Percentiles rank a stretch among this genome's conserved stretches.
Evolutionary conservation across 2,113 vertebrate genomes (phyloP).

Genomic region (Heterotilapia buettikoferi): DNA sequence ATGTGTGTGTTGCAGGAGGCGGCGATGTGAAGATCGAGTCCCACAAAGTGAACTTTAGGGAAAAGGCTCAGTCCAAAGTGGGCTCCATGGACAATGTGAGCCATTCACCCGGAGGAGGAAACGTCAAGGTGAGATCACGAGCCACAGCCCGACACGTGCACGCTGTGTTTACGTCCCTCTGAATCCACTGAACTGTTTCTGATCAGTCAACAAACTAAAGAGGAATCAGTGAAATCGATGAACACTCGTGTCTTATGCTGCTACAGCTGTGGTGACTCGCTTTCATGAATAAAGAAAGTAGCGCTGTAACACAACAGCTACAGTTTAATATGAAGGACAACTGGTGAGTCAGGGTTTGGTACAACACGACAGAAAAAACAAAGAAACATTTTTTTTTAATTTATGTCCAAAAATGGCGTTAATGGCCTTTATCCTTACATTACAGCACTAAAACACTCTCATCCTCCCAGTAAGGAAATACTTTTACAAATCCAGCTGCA

Average conservation of each 20-base stretch:
- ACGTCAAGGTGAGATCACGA: constrained; percentile 76
- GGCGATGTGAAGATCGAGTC: constrained; percentile 87
- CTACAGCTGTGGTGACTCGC: neutral
- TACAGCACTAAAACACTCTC: neutral
- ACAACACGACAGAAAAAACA: neutral
- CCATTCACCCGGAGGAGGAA: constrained; percentile 76
- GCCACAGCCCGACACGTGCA: rapidly evolving
- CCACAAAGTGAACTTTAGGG: constrained; percentile 87
- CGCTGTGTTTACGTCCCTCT: neutral
- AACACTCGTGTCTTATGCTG: neutral
- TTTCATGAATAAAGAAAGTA: neutral
- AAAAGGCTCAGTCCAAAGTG: constrained; percentile 87
- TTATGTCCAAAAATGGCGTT: neutral
- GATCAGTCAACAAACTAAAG: neutral
- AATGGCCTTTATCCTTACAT: neutral
- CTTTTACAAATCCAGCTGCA: neutral
- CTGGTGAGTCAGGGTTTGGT: neutral
- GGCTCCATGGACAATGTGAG: constrained; percentile 84
- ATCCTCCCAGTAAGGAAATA: neutral
- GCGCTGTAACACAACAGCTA: neutral
- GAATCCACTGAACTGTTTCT: neutral
- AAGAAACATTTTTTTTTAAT: neutral
- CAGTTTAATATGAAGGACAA: neutral
- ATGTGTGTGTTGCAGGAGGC: constrained; percentile 73
- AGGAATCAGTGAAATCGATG: neutral